phyloP scores from a whole-genome alignment of 2,797 vertebrate species.

The Ctenosaura bakeri region DNA sequence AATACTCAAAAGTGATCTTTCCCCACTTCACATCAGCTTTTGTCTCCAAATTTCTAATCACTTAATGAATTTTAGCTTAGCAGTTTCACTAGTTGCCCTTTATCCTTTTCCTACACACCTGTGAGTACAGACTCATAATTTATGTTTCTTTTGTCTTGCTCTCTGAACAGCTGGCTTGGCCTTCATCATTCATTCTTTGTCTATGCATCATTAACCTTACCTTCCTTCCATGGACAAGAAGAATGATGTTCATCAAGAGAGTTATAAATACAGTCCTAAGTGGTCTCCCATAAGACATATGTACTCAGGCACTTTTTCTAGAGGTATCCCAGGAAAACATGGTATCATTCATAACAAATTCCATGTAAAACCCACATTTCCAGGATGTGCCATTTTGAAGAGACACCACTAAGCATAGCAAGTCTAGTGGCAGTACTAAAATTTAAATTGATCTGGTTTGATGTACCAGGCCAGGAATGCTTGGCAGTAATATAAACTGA shows the following conservation, averaged over 20 bases:
- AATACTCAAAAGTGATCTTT: neutral
- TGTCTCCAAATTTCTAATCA: neutral
- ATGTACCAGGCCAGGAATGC: neutral
- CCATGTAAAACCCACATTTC: no score
- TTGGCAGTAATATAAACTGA: neutral
- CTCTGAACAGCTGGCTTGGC: conserved; percentile 6
- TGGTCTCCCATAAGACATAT: neutral
- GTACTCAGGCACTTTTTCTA: neutral
- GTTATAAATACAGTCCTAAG: neutral
- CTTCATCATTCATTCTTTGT: neutral
- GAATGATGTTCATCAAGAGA: conserved; percentile 10
- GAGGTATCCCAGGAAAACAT: neutral
- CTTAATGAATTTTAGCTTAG: neutral
- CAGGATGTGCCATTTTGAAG: neutral
- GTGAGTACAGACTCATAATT: neutral
- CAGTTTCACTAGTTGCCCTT: neutral
- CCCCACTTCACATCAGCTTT: neutral
- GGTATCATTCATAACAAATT: neutral
- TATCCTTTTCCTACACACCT: neutral
- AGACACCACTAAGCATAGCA: neutral
- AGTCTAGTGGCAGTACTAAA: neutral
- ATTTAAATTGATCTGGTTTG: neutral
- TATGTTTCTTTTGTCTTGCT: conserved; percentile 11
- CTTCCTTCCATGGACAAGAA: conserved; percentile 7
- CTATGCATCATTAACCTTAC: conserved; percentile 16